phyloP scores from a whole-genome alignment of 1,140 invertebrate genomes.

The Bursaphelenchus mucronatus region DNA sequence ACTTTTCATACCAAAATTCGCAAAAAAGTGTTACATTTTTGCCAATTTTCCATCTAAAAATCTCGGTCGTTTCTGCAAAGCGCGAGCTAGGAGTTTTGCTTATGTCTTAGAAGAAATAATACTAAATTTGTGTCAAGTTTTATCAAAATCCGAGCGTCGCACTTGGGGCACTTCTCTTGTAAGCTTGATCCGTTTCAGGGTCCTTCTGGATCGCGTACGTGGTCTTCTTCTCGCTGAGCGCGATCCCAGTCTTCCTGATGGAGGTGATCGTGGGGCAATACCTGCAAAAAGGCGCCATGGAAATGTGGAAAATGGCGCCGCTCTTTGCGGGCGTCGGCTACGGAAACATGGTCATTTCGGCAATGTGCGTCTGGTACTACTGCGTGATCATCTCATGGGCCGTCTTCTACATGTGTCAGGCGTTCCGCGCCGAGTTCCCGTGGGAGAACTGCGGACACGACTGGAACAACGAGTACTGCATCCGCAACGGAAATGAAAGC shows the following conservation, averaged over 20 bases:
- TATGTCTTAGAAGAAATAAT: no score
- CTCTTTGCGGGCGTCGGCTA: constrained; percentile 27
- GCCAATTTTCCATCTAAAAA: no score
- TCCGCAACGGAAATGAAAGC: constrained; percentile 49
- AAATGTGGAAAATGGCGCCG: constrained; percentile 32
- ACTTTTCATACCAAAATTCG: no score
- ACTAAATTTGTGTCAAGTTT: no score
- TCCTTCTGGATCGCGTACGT: constrained; percentile 45
- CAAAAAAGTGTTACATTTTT: no score
- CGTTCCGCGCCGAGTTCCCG: constrained; percentile 60
- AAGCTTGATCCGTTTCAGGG: constrained; percentile 17
- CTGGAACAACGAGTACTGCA: constrained; percentile 59
- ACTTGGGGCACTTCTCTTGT: no score
- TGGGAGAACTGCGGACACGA: constrained; percentile 62
- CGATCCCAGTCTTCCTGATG: constrained; percentile 71
- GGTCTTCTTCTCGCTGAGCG: constrained; percentile 61
- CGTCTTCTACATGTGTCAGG: constrained; percentile 61
- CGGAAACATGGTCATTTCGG: constrained; percentile 26
- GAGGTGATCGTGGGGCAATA: constrained; percentile 74
- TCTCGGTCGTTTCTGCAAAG: no score
- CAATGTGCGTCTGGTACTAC: constrained; percentile 60
- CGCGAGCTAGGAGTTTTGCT: no score
- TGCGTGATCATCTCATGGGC: constrained; percentile 67
- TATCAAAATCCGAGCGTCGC: no score
- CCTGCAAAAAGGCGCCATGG: constrained; percentile 65